Evolutionary conservation across 2,113 vertebrate genomes (phyloP), one percentile per base, ranked within the genome.

Genomic region (Clupea harengus): DNA sequence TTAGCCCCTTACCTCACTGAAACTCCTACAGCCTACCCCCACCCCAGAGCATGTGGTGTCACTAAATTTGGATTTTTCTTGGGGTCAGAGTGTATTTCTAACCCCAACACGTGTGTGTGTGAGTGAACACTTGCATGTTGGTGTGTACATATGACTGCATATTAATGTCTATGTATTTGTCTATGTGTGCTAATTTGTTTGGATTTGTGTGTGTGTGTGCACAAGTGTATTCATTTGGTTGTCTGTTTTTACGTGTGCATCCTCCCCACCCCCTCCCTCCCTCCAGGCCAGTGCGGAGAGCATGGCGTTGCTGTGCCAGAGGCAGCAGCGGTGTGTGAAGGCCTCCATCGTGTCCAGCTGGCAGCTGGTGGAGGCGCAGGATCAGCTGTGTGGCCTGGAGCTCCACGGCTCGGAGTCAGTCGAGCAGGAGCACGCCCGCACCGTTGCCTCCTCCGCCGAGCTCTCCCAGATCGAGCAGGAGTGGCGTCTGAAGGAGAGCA

Each of bases 321-420:
- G 95, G 89, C 96, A 98, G 92, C 96, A 96, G 93, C 96, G 95
- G 86, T 96, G 96, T 83, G 93, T 97, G 87, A 97, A 98, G 89
- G 97, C 96, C 85, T 97, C 98, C 22, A 95, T 98, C 84, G 95
- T 96, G 11, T 97, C 97, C 89, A 96, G 95, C 32, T 99, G 98
- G 98, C 97, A 96, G 85, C 94, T 99, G 83, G 98, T 96, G 52
- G 98, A 99, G 93, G 97, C 97, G n/a, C 97, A 99, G 92, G 96
- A 99, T 87, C 97, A 96, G 93, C 94, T 99, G 10, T 96, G 95
- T 84, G 97, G 94, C 85, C 93, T 99, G 88, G 97, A 96, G 28
- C 95, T 99, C 86, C 97, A 99, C 93, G 96, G 97, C 91, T 97
- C 97, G 0, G 98, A 99, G 91, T 99, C 98, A 13, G 82, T 93